Evolutionary conservation across 53 echinoderm and acorn worm species (phyloP), one percentile per base, ranked within the genome.

Genomic region (Astropecten irregularis): DNA sequence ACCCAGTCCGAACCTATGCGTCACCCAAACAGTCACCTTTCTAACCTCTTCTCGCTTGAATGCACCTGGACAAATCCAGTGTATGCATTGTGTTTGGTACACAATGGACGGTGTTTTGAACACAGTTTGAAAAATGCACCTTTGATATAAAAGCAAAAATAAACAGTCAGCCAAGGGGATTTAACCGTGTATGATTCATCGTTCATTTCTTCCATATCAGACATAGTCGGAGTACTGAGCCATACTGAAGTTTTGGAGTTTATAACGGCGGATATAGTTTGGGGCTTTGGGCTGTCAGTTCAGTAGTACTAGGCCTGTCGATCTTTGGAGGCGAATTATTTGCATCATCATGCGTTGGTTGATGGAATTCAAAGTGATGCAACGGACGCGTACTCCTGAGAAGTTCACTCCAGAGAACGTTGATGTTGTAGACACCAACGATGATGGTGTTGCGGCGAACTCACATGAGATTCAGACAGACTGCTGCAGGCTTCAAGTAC

Each of bases 71-170:
- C 56, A 74, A 74, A 39, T 15, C 22, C 6, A 14, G 35, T 25
- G 34, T 25, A 64, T 18, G 50, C 74, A 57, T 57, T 57, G 36
- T 74, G 74, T 38, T n/a, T 37, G 74, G 15, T 28, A 36, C 54
- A 74, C 57, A 74, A 39, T 74, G 74, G 38, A 21, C 21, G 27
- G 57, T 74, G 57, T 74, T 74, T 57, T 54, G 13, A 16, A 37
- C 13, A 11, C 71, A 58, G 74, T 74, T 74, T 74, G 57, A 74
- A 74, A 74, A 74, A 74, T 74, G 74, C 74, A 74, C 74, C 74
- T 74, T 57, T 8, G 2, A 51, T 14, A 14, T 39, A 22, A 29
- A 7, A 15, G 73, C 10, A 54, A 54, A 16, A 54, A 18, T n/a
- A 18, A 4, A 54, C 4, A 54, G 19, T 16, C 30, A 40, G 11